Evolutionary conservation across 2,113 vertebrate genomes (phyloP).

Genomic region (Dolichallabes microphthalmus): DNA sequence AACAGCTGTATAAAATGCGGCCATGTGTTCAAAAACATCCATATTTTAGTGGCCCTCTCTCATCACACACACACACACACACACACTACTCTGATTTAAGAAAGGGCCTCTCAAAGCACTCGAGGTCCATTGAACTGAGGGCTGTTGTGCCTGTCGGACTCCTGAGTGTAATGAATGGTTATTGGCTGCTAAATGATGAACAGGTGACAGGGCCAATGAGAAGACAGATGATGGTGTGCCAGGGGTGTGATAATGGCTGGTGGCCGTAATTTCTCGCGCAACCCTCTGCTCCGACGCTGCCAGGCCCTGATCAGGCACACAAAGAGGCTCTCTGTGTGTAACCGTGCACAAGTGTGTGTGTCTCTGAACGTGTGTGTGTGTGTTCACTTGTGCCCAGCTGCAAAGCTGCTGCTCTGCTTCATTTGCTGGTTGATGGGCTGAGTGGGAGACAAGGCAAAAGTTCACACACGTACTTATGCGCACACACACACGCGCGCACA

Average conservation of each 20-base stretch:
- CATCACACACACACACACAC: background rate
- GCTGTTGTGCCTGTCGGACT: conserved; percentile 58
- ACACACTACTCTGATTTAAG: background rate
- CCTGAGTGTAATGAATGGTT: conserved; percentile 78
- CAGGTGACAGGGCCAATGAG: conserved; percentile 81
- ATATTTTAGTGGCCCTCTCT: background rate
- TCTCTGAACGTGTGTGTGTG: conserved; percentile 26
- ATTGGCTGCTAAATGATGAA: conserved; percentile 84
- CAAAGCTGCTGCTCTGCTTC: conserved; percentile 82
- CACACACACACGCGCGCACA: conserved; percentile 53
- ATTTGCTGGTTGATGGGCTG: conserved; percentile 93
- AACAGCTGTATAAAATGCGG: background rate
- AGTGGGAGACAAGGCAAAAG: conserved; percentile 84
- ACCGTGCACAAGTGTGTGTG: conserved; percentile 10
- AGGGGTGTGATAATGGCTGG: conserved; percentile 80
- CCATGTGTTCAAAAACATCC: background rate
- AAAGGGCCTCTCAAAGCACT: conserved; percentile 31
- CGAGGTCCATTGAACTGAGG: conserved; percentile 24
- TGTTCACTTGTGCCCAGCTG: conserved; percentile 76
- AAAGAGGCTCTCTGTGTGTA: conserved; percentile 87
- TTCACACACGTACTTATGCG: conserved; percentile 70
- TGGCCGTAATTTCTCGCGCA: conserved; percentile 81
- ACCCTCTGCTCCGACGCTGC: conserved; percentile 65
- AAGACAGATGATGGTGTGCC: conserved; percentile 82
- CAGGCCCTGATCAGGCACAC: conserved; percentile 81